phyloP scores from a whole-genome alignment of 2,113 vertebrate genomes.

The Xiphophorus maculatus region DNA sequence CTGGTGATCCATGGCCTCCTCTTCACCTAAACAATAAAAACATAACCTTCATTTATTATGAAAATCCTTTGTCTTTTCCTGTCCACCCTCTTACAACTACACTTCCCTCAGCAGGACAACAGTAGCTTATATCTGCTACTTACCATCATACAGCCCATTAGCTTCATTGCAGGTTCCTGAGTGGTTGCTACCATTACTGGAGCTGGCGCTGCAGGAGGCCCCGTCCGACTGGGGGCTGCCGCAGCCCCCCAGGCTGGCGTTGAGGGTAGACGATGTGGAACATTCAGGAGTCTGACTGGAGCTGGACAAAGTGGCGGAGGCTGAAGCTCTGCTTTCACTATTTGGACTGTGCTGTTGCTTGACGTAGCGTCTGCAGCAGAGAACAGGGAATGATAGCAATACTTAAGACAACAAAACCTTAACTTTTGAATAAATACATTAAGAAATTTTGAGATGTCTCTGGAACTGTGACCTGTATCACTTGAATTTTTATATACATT shows the following conservation, averaged over 20 bases:
- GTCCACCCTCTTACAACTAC: not conserved
- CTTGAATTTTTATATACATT: not conserved
- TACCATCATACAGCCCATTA: constrained; percentile 86
- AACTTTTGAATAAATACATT: not conserved
- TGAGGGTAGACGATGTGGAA: constrained; percentile 66
- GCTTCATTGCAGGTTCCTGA: constrained; percentile 85
- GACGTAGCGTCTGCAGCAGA: constrained; percentile 86
- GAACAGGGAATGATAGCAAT: constrained; percentile 1
- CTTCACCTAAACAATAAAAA: constrained; percentile 78
- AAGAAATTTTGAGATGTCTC: not conserved
- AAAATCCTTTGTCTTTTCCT: not conserved
- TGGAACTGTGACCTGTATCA: not conserved
- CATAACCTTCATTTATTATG: not conserved
- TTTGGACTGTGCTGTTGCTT: constrained; percentile 82
- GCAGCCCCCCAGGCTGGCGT: constrained; percentile 59
- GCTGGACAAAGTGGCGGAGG: constrained; percentile 73
- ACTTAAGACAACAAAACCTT: not conserved
- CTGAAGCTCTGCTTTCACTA: constrained; percentile 72
- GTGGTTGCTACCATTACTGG: constrained; percentile 75
- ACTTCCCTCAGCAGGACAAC: not conserved
- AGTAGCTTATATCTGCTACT: constrained; percentile 18
- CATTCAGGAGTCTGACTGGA: constrained; percentile 76
- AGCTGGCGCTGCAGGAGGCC: constrained; percentile 76
- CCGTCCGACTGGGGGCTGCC: constrained; percentile 73
- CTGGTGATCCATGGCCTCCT: constrained; percentile 96